Conservation (phyloP, 2,888 invertebrate genomes). For the Polia nebulosa region DNA sequence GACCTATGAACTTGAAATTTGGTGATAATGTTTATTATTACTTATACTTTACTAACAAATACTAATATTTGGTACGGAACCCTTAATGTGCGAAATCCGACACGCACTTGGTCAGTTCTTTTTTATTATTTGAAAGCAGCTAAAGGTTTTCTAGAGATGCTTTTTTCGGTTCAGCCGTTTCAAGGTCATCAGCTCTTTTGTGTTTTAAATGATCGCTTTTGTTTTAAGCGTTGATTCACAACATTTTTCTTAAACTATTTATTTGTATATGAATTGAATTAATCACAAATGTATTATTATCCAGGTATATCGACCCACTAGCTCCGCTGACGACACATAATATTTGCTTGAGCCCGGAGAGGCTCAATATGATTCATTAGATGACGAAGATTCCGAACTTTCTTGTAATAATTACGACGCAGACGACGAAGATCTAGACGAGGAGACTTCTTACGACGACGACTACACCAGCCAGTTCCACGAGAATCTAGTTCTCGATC, state of each 20-base stretch:
- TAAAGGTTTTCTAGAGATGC: too few species aligned
- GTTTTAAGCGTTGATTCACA: too few species aligned
- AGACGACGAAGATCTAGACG: conserved; percentile 52
- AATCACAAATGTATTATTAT: conserved; percentile 37
- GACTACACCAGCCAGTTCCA: conserved; percentile 43
- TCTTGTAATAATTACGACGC: conserved; percentile 40
- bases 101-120: too few species aligned
- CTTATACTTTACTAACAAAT: too few species aligned
- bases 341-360: conserved; percentile 59
- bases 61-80: too few species aligned
- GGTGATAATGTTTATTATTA: too few species aligned
- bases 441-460: conserved; percentile 32
- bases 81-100: too few species aligned
- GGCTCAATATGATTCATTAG: conserved; percentile 56
- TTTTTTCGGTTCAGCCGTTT: too few species aligned
- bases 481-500: conserved; percentile 29
- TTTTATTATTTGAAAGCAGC: too few species aligned
- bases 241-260: not conserved
- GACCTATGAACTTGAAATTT: too few species aligned
- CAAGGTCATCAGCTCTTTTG: too few species aligned
- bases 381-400: conserved; percentile 23
- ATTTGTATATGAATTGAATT: not conserved
- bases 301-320: conserved; percentile 78
- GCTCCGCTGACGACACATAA: conserved; percentile 50
- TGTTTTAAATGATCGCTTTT: too few species aligned